phyloP scores from a whole-genome alignment of 2,797 vertebrate species.

The Tiaroga cobitis region DNA sequence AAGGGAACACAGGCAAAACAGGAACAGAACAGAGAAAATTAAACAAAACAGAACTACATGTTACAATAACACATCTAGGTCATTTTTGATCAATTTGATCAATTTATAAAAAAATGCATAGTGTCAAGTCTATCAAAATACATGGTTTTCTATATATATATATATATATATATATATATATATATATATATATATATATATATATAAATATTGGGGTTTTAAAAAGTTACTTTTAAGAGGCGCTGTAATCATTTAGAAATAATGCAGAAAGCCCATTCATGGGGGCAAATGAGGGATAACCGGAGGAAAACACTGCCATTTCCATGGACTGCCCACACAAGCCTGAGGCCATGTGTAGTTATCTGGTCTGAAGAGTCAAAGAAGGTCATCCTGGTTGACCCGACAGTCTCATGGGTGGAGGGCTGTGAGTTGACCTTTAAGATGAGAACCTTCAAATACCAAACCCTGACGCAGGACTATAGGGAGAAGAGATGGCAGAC shows the following conservation, averaged over 20 bases:
- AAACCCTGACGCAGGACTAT: not conserved
- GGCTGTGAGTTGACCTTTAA: constrained; percentile 31
- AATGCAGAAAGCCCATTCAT: not conserved
- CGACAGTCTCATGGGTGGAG: constrained; percentile 2
- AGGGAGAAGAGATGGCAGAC: not conserved
- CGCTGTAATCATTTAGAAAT: not conserved
- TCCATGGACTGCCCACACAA: constrained; percentile 1
- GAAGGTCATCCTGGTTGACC: constrained; percentile 31
- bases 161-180: too few species aligned
- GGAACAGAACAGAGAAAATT: too few species aligned
- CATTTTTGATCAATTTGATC: too few species aligned
- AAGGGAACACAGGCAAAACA: too few species aligned
- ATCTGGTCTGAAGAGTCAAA: constrained; percentile 25
- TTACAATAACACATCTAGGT: not conserved
- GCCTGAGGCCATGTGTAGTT: constrained; percentile 12
- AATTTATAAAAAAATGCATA: not conserved
- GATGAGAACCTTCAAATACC: constrained; percentile 20
- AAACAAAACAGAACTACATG: too few species aligned
- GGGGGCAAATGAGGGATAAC: not conserved
- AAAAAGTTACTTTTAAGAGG: not conserved
- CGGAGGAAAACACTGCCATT: not conserved
- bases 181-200: too few species aligned
- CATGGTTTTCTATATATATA: not conserved
- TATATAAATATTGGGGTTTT: too few species aligned
- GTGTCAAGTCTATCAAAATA: not conserved